Evolutionary conservation across 2,888 invertebrate species (phyloP).

Genomic region (Julus scanicus): DNA sequence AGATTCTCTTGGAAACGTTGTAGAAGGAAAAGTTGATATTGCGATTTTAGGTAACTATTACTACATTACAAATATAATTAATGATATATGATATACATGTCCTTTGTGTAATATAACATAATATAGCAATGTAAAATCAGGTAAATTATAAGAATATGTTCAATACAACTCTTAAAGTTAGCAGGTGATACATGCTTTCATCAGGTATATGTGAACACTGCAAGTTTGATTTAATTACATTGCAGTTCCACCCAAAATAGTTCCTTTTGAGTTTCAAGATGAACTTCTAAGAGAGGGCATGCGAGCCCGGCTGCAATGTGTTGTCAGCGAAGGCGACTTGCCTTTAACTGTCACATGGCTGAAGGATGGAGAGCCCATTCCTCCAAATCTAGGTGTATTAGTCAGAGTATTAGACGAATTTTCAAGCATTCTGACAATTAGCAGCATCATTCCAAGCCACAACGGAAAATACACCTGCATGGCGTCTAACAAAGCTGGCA

Average conservation of each 20-base stretch:
- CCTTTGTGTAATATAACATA: too few species aligned
- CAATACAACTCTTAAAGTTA: too few species aligned
- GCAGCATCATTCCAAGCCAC: slow-evolving; percentile 54
- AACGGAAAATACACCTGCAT: slow-evolving; percentile 56
- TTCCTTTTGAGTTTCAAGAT: slow-evolving; percentile 55
- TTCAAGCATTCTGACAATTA: slow-evolving; percentile 55
- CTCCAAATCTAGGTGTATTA: slow-evolving; percentile 51
- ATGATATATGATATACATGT: too few species aligned
- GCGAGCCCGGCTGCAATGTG: slow-evolving; percentile 83
- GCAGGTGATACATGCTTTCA: too few species aligned
- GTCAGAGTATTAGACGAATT: slow-evolving; percentile 56
- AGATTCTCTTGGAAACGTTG: not conserved
- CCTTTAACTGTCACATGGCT: slow-evolving; percentile 84
- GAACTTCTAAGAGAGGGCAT: slow-evolving; percentile 74
- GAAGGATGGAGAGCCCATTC: slow-evolving; percentile 78
- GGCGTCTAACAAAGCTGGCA: slow-evolving; percentile 54
- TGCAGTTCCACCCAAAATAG: slow-evolving; percentile 55
- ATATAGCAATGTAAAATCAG: too few species aligned
- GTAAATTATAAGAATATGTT: too few species aligned
- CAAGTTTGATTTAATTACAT: slow-evolving; percentile 21
- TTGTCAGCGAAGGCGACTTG: slow-evolving; percentile 82
- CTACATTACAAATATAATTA: too few species aligned
- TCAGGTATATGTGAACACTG: not conserved
- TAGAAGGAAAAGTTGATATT: not conserved
- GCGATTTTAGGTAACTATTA: slow-evolving; percentile 43